Conservation (phyloP, 1,140 invertebrate genomes). For the Lasaia peninsularis region DNA sequence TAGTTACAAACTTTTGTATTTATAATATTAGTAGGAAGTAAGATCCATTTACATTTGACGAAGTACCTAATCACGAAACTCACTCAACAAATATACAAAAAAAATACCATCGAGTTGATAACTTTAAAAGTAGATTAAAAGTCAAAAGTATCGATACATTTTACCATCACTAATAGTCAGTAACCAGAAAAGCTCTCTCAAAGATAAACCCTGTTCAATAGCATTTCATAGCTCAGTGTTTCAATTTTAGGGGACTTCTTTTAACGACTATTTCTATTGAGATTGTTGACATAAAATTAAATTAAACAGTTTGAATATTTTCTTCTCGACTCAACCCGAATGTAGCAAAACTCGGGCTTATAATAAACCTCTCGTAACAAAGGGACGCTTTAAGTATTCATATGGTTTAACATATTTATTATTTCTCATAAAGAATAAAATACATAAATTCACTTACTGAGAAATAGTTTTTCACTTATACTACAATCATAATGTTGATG, state of each 20-base stretch:
- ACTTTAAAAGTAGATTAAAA: too few species aligned
- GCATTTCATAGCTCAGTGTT: background rate
- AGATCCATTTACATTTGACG: too few species aligned
- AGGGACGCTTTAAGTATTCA: background rate
- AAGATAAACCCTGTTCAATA: background rate
- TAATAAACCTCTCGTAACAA: background rate
- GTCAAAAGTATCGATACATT: background rate
- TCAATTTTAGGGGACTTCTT: conserved; percentile 9
- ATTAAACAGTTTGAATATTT: conserved; percentile 4
- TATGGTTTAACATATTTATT: background rate
- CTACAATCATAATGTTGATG: too few species aligned
- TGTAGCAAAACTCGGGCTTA: background rate
- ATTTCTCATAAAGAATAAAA: background rate
- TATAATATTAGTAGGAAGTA: too few species aligned
- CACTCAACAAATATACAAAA: too few species aligned
- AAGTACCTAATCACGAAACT: too few species aligned
- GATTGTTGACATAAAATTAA: conserved; percentile 11
- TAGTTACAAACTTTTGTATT: too few species aligned
- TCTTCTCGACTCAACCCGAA: background rate
- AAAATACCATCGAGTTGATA: too few species aligned
- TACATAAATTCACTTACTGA: too few species aligned
- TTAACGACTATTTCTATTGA: conserved; percentile 4
- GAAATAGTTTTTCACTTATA: too few species aligned
- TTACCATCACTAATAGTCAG: background rate
- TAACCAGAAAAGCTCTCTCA: background rate